Base-by-base conservation (phyloP, 2,888 invertebrate genomes). In the Abscondita cerata region DNA sequence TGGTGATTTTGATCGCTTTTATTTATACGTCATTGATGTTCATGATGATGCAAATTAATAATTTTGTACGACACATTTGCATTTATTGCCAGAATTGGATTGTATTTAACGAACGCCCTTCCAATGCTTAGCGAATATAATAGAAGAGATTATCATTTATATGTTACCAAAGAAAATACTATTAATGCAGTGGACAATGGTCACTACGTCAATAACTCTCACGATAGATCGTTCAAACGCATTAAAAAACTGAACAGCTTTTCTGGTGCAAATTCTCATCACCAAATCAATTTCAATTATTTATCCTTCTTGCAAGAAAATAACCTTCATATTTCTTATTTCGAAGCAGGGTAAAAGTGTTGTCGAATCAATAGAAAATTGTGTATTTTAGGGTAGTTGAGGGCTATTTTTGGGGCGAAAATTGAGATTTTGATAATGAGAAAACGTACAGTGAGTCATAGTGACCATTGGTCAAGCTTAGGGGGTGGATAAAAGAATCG, bases 401-500 rank as follows among this genome's bases (percentile, higher is more conserved):
- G 62, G 64, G 66, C 59, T 53, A 56, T 58, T 65, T 59, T n/a
- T 65, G 52, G 59, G 59, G 62, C 50, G 65, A 51, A 25, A 59
- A 56, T 54, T 52, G 34, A 56, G 44, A 62, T 65, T 65, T 65
- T 65, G 59, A 51, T 52, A 56, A 61, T 62, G 59, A 65, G 62
- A 62, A 62, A 62, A 62, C 38, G 25, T 13, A 19, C 47, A 33
- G 52, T 66, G 66, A 66, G 44, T 66, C 67, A 59, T 54, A 62
- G 54, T 69, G 69, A 69, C 69, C 69, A 69, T 46, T 67, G 69
- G 69, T 69, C 69, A 69, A 57, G 56, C 46, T n/a, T 61, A 25
- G 25, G 57, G 62, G 62, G 62, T 63, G 62, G 19, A 44, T 16
- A 44, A 40, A 19, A 54, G 48, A 52, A 57, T 53, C 58, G 58